A percentile compares a stretch with the other conserved stretches of the same genome.
These are phyloP conservation scores for Uloborus plumipes DNA, from an alignment of 2,888 invertebrate species.

Conservation along the genomic window DNA sequence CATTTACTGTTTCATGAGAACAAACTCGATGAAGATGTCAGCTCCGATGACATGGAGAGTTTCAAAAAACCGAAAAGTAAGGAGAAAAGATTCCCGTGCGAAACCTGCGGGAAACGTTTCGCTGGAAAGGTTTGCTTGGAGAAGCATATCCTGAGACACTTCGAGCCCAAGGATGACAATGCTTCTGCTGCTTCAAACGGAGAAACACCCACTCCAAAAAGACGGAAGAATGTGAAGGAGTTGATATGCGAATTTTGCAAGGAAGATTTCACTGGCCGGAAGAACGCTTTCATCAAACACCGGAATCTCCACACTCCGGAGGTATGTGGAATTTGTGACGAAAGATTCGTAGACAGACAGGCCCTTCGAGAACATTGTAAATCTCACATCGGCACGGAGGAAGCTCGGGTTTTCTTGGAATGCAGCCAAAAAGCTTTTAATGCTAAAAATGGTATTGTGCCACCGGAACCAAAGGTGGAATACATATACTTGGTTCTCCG, in stretches of 20 bases:
- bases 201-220: not conserved
- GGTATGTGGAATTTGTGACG: slow-evolving; percentile 56
- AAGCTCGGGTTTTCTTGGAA: slow-evolving; percentile 45
- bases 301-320: slow-evolving; percentile 42
- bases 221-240: slow-evolving; percentile 17
- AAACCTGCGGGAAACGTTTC: slow-evolving; percentile 37
- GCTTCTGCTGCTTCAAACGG: not conserved
- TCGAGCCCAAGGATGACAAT: not conserved
- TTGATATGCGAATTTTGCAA: slow-evolving; percentile 45
- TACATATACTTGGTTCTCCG: slow-evolving; percentile 53
- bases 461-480: slow-evolving; percentile 54
- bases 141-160: slow-evolving; percentile 33
- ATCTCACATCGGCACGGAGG: slow-evolving; percentile 48
- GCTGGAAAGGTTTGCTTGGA: slow-evolving; percentile 36
- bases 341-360: slow-evolving; percentile 38
- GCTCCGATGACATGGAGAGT: not conserved
- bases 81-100: slow-evolving; percentile 29
- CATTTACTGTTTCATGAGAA: slow-evolving; percentile 22
- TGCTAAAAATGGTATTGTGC: slow-evolving; percentile 45
- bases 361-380: slow-evolving; percentile 43
- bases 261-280: slow-evolving; percentile 28
- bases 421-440: slow-evolving; percentile 52
- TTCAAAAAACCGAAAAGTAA: not conserved
- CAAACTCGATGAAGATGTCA: not conserved
- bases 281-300: slow-evolving; percentile 32